phyloP scores from a whole-genome alignment of 1,140 invertebrate species.

The Heterodera carotae region DNA sequence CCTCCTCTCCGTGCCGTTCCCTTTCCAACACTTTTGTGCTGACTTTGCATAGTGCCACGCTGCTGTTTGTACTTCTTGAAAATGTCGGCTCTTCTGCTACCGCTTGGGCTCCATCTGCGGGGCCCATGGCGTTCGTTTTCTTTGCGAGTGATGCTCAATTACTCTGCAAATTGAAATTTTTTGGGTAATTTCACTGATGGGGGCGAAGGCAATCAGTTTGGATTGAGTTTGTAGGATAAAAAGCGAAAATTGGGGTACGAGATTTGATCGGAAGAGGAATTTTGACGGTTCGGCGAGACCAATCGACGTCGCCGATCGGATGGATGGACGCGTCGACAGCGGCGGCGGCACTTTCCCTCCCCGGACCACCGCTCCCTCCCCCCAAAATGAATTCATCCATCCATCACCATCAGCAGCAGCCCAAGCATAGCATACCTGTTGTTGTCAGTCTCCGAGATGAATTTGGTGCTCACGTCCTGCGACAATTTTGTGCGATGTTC shows the following conservation, averaged over 20 bases:
- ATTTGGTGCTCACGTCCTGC: neutral
- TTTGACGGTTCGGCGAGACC: neutral
- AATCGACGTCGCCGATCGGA: neutral
- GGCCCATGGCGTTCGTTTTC: neutral
- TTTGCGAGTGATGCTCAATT: too few relatives aligned
- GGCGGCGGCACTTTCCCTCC: neutral
- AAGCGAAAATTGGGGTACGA: neutral
- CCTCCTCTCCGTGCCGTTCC: constrained; percentile 14
- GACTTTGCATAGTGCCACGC: neutral
- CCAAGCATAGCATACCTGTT: neutral
- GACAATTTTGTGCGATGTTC: neutral
- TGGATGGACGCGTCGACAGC: too few relatives aligned
- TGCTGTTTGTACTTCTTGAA: neutral
- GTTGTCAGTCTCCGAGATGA: neutral
- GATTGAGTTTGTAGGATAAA: neutral
- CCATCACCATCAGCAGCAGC: neutral
- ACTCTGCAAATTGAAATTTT: neutral
- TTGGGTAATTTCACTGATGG: neutral
- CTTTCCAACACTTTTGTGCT: neutral
- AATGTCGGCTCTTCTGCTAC: neutral
- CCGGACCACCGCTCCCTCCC: too few relatives aligned
- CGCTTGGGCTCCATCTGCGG: neutral
- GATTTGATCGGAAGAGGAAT: neutral
- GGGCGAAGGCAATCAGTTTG: neutral
- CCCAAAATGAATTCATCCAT: neutral